Conservation (phyloP, 2,113 vertebrate genomes). For the Lethenteron camtschaticum region DNA sequence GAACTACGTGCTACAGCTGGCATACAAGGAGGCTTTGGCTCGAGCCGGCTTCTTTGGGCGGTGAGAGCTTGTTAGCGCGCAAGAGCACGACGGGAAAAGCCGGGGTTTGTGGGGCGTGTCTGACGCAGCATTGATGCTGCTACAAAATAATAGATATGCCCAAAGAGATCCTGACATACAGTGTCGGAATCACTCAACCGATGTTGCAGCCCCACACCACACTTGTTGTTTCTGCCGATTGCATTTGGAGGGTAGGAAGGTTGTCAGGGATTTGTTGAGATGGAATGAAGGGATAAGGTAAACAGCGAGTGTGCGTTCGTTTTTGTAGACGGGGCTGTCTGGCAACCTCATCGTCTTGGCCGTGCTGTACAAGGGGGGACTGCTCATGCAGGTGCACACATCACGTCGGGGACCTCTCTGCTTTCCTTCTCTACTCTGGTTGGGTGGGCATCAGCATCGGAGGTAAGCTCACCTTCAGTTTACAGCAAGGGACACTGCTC, state of each 20-base stretch:
- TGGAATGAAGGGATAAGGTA: no score
- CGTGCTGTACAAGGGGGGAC: slow-evolving; percentile 82
- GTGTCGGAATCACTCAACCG: no score
- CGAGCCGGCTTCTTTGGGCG: slow-evolving; percentile 61
- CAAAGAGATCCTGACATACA: no score
- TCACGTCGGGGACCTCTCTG: slow-evolving; percentile 83
- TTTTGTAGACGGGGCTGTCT: slow-evolving; percentile 54
- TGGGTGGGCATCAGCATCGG: slow-evolving; percentile 88
- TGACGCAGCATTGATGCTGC: no score
- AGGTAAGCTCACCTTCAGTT: slow-evolving; percentile 27
- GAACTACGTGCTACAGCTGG: slow-evolving; percentile 40
- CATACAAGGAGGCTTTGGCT: slow-evolving; percentile 45
- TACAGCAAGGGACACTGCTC: no score
- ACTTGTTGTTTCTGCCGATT: no score
- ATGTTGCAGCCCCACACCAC: no score
- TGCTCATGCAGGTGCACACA: slow-evolving; percentile 57
- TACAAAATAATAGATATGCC: no score
- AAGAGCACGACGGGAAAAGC: no score
- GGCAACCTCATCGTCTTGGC: slow-evolving; percentile 78
- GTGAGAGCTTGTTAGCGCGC: slow-evolving; percentile 27
- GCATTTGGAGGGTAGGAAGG: no score
- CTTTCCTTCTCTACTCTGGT: slow-evolving; percentile 91
- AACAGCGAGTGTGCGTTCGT: not conserved
- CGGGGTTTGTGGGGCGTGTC: no score
- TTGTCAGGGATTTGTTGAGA: no score